Evolutionary conservation across 2,113 vertebrate genomes (phyloP).

Genomic region (Eurypyga helias): DNA sequence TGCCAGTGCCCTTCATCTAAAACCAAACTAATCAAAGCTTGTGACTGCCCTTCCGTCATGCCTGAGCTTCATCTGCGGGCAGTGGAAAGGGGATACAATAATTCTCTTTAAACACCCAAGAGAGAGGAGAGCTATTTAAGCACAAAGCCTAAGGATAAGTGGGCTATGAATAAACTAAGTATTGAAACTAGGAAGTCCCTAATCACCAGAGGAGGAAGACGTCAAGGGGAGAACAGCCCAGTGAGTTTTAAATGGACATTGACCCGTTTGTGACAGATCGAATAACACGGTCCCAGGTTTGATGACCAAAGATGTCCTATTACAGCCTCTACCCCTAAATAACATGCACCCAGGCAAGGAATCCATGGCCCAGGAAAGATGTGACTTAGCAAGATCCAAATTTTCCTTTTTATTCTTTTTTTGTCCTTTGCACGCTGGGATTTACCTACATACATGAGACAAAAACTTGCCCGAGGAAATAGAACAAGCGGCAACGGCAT

Average conservation of each 20-base stretch:
- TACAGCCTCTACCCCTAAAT: not conserved
- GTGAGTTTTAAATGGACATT: not conserved
- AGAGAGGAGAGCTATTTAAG: slow-evolving; percentile 49
- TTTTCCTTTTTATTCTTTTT: not conserved
- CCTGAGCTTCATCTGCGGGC: not conserved
- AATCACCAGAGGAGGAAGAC: not conserved
- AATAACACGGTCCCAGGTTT: not conserved
- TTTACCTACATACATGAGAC: slow-evolving; percentile 40
- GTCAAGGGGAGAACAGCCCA: not conserved
- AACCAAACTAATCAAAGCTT: not conserved
- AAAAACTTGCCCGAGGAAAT: not conserved
- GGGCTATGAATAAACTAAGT: slow-evolving; percentile 47
- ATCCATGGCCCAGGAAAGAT: not conserved
- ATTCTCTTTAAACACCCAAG: slow-evolving; percentile 35
- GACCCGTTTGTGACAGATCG: not conserved
- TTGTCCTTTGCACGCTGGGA: not conserved
- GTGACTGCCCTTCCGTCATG: not conserved
- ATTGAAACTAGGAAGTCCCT: not conserved
- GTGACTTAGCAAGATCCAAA: not conserved
- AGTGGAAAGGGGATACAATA: not conserved
- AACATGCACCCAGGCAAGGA: not conserved
- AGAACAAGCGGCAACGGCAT: accelerated
- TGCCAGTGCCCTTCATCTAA: slow-evolving; percentile 3
- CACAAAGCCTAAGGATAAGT: slow-evolving; percentile 12
- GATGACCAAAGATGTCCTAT: not conserved